These are phyloP conservation scores for Rutilus rutilus DNA, from an alignment of 2,113 vertebrate genomes.

Conservation along the genomic window DNA sequence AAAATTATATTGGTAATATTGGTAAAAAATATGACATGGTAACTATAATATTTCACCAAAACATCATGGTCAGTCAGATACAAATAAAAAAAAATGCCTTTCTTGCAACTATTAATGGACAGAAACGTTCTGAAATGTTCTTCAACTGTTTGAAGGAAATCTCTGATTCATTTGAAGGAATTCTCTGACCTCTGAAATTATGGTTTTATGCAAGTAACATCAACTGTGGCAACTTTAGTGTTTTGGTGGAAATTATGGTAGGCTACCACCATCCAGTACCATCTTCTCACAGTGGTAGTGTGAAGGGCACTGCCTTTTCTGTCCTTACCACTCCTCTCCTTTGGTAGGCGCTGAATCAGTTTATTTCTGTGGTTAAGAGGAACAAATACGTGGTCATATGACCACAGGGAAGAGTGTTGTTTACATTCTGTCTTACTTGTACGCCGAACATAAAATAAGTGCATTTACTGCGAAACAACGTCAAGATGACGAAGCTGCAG, in stretches of 20 bases:
- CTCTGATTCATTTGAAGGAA: background rate
- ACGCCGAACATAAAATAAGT: background rate
- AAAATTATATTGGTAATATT: too few relatives aligned
- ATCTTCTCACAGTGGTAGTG: too few relatives aligned
- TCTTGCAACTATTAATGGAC: too few relatives aligned
- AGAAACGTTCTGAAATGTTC: too few relatives aligned
- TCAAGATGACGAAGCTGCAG: slow-evolving; percentile 46
- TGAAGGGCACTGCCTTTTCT: background rate
- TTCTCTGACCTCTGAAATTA: background rate
- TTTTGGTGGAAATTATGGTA: background rate
- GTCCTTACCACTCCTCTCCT: slow-evolving; percentile 14
- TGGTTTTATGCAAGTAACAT: background rate
- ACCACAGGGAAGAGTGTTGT: background rate
- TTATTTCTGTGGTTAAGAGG: background rate
- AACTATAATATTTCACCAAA: too few relatives aligned
- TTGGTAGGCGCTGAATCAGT: background rate
- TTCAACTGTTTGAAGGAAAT: too few relatives aligned
- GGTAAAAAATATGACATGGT: too few relatives aligned
- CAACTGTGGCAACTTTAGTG: background rate
- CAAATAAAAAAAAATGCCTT: too few relatives aligned
- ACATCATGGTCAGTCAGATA: too few relatives aligned
- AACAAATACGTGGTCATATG: slow-evolving; percentile 6
- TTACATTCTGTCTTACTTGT: background rate
- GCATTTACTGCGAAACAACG: background rate
- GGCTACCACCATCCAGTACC: too few relatives aligned